These are phyloP conservation scores for Volucella inflata DNA, from an alignment of 2,888 invertebrate genomes.

Conservation along the genomic window DNA sequence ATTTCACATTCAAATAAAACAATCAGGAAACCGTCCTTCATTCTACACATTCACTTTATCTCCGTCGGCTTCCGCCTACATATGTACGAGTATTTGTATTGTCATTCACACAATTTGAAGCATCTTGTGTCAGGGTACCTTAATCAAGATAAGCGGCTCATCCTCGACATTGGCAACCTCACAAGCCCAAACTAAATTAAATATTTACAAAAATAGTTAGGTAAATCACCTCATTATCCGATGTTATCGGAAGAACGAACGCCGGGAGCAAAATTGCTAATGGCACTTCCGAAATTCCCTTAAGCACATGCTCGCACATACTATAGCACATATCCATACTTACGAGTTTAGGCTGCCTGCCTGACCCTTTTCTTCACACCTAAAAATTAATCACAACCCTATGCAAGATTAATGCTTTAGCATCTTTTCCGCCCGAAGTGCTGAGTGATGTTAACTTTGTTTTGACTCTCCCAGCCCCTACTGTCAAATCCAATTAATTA, in stretches of 20 bases:
- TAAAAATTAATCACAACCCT: constrained; percentile 51
- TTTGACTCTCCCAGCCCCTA: not conserved
- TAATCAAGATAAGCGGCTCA: constrained; percentile 39
- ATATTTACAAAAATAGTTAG: constrained; percentile 44
- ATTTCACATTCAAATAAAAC: not conserved
- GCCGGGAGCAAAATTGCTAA: too few species aligned
- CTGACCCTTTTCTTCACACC: constrained; percentile 4
- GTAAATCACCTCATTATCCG: constrained; percentile 40
- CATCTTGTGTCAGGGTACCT: not conserved
- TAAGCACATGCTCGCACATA: too few species aligned
- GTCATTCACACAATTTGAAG: constrained; percentile 5
- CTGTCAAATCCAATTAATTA: constrained; percentile 64
- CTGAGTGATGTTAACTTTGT: not conserved
- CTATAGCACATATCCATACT: too few species aligned
- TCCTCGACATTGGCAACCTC: constrained; percentile 1
- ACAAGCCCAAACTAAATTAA: constrained; percentile 28
- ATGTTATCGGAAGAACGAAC: not conserved
- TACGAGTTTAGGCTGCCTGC: not conserved
- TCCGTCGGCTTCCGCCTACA: constrained; percentile 15
- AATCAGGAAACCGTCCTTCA: not conserved
- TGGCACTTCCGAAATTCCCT: too few species aligned
- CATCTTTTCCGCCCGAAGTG: constrained; percentile 6
- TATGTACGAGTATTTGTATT: constrained; percentile 1
- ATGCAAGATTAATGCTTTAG: constrained; percentile 47
- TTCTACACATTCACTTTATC: constrained; percentile 29